Percentiles rank a stretch among this genome's conserved stretches.
Evolutionary conservation across 2,113 vertebrate species (phyloP).

Genomic region (Rhagologus leucostigma): DNA sequence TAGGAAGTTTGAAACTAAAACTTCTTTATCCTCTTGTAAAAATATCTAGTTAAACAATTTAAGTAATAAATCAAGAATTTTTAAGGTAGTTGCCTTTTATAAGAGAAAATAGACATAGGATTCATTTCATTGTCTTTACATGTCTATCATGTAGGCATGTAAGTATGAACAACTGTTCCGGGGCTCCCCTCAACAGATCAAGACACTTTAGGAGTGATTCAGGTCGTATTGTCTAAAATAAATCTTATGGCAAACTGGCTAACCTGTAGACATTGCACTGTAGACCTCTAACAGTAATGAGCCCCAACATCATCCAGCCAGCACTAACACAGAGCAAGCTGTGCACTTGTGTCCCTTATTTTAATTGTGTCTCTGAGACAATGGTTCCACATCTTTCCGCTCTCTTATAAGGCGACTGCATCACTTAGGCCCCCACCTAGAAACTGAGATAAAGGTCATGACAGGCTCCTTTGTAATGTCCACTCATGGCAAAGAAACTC

Average conservation of each 20-base stretch:
- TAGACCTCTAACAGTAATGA: neutral
- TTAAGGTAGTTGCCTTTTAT: neutral
- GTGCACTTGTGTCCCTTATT: neutral
- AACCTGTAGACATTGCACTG: neutral
- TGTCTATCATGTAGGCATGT: accelerated
- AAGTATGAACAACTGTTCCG: neutral
- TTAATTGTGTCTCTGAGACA: neutral
- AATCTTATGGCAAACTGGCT: neutral
- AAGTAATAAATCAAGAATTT: neutral
- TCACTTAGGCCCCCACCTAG: neutral
- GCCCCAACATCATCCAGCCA: neutral
- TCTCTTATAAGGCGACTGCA: accelerated
- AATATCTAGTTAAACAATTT: neutral
- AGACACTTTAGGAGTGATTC: neutral
- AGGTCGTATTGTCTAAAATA: neutral
- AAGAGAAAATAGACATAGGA: neutral
- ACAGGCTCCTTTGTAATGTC: neutral
- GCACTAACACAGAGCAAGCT: neutral
- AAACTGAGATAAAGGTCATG: neutral
- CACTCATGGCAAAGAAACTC: neutral
- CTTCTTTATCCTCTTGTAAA: neutral
- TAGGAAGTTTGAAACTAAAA: neutral
- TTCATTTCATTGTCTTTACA: neutral
- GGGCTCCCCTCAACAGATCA: neutral
- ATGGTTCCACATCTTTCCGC: neutral